phyloP scores from a whole-genome alignment of 2,797 vertebrate species.

The Calcarius lapponicus region DNA sequence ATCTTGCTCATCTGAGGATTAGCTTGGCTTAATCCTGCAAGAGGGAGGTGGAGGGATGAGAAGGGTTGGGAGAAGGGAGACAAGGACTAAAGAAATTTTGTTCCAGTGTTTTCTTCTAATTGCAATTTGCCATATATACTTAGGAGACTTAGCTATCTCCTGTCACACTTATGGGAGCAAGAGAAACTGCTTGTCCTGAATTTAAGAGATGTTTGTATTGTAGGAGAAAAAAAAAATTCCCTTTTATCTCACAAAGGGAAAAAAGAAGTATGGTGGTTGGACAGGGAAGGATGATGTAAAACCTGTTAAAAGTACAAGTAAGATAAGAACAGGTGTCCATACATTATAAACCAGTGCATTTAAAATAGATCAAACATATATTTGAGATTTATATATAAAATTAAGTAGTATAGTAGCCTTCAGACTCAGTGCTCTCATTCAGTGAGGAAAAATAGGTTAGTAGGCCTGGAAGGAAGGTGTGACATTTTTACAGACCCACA shows the following conservation, averaged over 20 bases:
- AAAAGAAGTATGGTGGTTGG: neutral
- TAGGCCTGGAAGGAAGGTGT: neutral
- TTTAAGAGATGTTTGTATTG: neutral
- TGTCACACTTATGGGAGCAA: neutral
- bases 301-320: neutral
- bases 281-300: neutral
- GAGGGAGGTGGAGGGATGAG: neutral
- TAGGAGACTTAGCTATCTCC: neutral
- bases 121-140: neutral
- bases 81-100: neutral
- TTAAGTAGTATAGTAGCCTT: neutral
- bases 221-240: neutral
- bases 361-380: neutral
- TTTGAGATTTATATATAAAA: neutral
- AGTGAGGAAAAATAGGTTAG: constrained; percentile 24
- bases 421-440: neutral
- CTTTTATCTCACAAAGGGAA: neutral
- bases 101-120: constrained; percentile 8
- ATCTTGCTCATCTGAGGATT: constrained; percentile 47
- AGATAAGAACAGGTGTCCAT: neutral
- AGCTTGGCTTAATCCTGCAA: constrained; percentile 33
- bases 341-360: neutral
- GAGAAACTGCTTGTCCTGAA: neutral
- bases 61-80: neutral
- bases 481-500: neutral